Evolutionary conservation across 1,140 invertebrate genomes (phyloP).

Genomic region (Drosophila lowei): DNA sequence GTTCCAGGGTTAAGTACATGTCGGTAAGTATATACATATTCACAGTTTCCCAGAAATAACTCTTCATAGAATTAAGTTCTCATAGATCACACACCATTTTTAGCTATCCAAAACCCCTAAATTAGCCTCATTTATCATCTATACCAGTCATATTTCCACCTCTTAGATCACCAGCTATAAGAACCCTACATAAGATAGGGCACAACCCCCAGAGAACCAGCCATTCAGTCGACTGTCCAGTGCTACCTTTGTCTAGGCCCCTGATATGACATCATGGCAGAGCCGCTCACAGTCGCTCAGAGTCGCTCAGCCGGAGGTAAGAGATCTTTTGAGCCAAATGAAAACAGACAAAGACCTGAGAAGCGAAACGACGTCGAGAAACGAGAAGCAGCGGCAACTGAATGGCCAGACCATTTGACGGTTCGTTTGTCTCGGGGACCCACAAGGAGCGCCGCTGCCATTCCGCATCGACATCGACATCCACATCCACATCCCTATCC

Average conservation of each 20-base stretch:
- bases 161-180: too few relatives aligned
- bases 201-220: conserved; percentile 6
- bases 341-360: conserved; percentile 24
- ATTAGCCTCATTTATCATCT: too few relatives aligned
- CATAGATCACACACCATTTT: too few relatives aligned
- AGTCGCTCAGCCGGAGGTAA: conserved; percentile 9
- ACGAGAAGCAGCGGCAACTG: conserved; percentile 8
- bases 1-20: too few relatives aligned
- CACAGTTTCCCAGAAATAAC: too few relatives aligned
- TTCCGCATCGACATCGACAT: conserved; percentile 1
- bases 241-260: conserved; percentile 31
- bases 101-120: too few relatives aligned
- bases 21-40: too few relatives aligned
- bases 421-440: conserved; percentile 24
- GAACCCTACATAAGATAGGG: conserved; percentile 4
- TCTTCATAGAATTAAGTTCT: too few relatives aligned
- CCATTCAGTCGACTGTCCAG: conserved; percentile 20
- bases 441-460: conserved; percentile 23
- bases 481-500: conserved; percentile 7
- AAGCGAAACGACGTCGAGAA: conserved; percentile 9
- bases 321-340: conserved; percentile 22
- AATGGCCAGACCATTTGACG: conserved; percentile 50
- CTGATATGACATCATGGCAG: conserved; percentile 49
- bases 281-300: too few relatives aligned
- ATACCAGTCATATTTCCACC: too few relatives aligned